Evolutionary conservation across 2,113 vertebrate species (phyloP).

Genomic region (Sinocyclocheilus grahami): DNA sequence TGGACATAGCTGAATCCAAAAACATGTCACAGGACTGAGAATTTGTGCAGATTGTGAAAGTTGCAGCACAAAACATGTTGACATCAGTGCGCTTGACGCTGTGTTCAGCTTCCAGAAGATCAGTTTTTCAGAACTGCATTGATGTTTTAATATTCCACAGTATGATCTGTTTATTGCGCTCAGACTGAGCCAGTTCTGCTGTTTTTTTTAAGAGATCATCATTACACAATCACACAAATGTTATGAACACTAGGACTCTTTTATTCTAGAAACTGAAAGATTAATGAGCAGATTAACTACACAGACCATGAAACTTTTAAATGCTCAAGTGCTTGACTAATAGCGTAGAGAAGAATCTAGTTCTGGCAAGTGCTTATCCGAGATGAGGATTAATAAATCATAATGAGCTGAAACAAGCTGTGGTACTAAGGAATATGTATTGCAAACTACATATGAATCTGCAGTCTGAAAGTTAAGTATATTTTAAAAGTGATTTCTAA

Average conservation of each 20-base stretch:
- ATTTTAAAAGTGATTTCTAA: background rate
- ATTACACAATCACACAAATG: conserved; percentile 3
- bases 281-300: conserved; percentile 37
- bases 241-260: background rate
- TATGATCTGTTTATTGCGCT: conserved; percentile 21
- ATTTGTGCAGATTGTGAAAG: conserved; percentile 19
- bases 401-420: background rate
- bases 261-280: conserved; percentile 28
- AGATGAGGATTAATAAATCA: background rate
- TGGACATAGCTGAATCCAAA: background rate
- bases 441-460: background rate
- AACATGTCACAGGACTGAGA: background rate
- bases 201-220: conserved; percentile 1
- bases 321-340: conserved; percentile 21
- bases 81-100: conserved; percentile 1
- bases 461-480: background rate
- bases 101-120: conserved; percentile 27
- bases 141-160: conserved; percentile 12
- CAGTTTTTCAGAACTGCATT: background rate
- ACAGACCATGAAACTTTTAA: conserved; percentile 38
- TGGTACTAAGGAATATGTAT: background rate
- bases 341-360: conserved; percentile 24
- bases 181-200: background rate
- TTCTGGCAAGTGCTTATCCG: conserved; percentile 41
- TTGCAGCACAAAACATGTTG: background rate